Conservation (phyloP, 2,113 vertebrate species). For the Anarhynchus alexandrinus region DNA sequence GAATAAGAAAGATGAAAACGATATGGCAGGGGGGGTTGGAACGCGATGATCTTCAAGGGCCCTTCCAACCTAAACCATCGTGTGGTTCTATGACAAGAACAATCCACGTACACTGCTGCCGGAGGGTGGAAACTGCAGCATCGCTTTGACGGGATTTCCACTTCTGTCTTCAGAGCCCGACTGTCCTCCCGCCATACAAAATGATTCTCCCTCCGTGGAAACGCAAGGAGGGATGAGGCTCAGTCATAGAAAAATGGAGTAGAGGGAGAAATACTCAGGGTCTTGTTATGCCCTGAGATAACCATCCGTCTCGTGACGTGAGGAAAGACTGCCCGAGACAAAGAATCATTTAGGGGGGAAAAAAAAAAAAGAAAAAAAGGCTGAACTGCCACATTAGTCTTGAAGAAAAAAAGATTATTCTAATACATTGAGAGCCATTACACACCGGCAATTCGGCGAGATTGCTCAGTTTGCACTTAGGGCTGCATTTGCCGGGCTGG, state of each 20-base stretch:
- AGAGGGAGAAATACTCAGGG: slow-evolving; percentile 38
- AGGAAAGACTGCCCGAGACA: slow-evolving; percentile 39
- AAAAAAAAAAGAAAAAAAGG: background rate
- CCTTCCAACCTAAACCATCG: no score
- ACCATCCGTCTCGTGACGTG: slow-evolving; percentile 37
- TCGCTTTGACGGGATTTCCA: slow-evolving; percentile 17
- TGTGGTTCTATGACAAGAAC: background rate
- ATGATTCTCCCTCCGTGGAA: background rate
- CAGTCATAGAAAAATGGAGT: slow-evolving; percentile 15
- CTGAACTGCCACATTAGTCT: slow-evolving; percentile 42
- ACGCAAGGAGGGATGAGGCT: background rate
- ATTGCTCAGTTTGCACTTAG: background rate
- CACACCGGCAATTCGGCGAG: background rate
- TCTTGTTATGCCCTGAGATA: slow-evolving; percentile 38
- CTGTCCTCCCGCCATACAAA: background rate
- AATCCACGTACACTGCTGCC: background rate
- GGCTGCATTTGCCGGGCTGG: background rate
- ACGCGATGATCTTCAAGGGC: no score
- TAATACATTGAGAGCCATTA: slow-evolving; percentile 15
- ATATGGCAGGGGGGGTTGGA: background rate
- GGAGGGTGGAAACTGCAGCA: background rate
- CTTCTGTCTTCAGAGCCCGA: background rate
- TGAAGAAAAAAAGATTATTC: slow-evolving; percentile 44
- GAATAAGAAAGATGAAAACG: background rate
- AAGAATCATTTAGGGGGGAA: slow-evolving; percentile 4